phyloP scores from a whole-genome alignment of 2,113 vertebrate genomes.

The Ophthalmolycus amberensis region DNA sequence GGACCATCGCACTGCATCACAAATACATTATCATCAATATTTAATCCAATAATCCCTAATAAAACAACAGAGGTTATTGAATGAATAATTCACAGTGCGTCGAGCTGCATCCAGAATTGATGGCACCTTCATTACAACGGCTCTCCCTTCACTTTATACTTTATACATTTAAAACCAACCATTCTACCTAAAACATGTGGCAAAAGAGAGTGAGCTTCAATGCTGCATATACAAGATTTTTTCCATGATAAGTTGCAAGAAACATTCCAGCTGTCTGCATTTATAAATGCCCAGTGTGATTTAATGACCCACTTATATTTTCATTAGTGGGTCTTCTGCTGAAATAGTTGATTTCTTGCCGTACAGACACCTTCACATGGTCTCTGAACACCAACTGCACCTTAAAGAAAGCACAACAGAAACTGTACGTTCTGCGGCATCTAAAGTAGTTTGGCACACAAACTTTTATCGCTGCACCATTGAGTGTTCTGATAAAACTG shows the following conservation, averaged over 20 bases:
- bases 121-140: background rate
- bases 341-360: too few relatives aligned
- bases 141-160: background rate
- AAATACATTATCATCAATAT: constrained; percentile 50
- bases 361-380: too few relatives aligned
- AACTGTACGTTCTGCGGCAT: too few relatives aligned
- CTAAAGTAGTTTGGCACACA: too few relatives aligned
- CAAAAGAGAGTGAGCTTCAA: too few relatives aligned
- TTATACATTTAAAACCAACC: background rate
- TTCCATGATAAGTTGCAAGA: background rate
- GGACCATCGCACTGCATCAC: background rate
- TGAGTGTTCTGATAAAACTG: too few relatives aligned
- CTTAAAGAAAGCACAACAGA: too few relatives aligned
- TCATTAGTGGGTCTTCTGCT: too few relatives aligned
- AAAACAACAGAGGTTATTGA: constrained; percentile 32
- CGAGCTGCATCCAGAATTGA: constrained; percentile 17
- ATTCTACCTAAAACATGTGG: too few relatives aligned
- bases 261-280: background rate
- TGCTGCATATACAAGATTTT: background rate
- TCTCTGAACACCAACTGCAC: too few relatives aligned
- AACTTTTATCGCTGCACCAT: too few relatives aligned
- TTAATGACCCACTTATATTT: background rate
- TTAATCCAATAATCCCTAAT: constrained; percentile 46
- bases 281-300: background rate
- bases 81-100: constrained; percentile 33